A percentile compares a stretch with the other conserved stretches of the same genome.
These are phyloP conservation scores for Lordiphosa andalusiaca DNA, from an alignment of 2,888 invertebrate species.

Conservation along the genomic window DNA sequence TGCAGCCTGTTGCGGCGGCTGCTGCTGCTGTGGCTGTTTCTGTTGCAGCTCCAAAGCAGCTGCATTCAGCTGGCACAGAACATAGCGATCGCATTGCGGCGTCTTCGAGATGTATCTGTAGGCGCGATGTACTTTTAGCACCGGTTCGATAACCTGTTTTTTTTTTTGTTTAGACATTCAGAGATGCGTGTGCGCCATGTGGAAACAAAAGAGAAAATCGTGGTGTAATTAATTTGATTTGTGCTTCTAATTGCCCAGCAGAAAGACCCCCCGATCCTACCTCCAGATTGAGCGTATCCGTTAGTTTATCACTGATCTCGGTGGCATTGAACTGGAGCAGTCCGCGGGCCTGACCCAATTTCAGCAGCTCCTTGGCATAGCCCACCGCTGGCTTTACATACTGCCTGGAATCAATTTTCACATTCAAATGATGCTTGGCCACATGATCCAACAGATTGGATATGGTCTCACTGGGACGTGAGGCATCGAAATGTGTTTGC, in stretches of 20 bases:
- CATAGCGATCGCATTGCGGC: conserved; percentile 88
- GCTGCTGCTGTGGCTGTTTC: conserved; percentile 72
- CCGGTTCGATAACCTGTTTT: conserved; percentile 86
- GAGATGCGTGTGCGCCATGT: conserved; percentile 31
- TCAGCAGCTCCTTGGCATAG: conserved; percentile 87
- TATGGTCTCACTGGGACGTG: conserved; percentile 86
- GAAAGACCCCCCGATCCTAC: conserved; percentile 51
- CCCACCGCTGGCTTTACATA: conserved; percentile 89
- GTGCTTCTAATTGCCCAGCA: conserved; percentile 23
- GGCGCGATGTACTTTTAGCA: conserved; percentile 90
- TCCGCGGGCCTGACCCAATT: conserved; percentile 86
- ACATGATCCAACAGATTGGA: conserved; percentile 86
- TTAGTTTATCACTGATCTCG: conserved; percentile 87
- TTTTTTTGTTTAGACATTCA: conserved; percentile 23
- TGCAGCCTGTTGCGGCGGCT: conserved; percentile 67
- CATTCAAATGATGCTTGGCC: conserved; percentile 85
- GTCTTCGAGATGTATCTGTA: conserved; percentile 86
- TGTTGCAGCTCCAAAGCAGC: conserved; percentile 81
- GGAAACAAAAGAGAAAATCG: conserved; percentile 50
- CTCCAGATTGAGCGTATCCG: conserved; percentile 90
- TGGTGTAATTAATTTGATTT: conserved; percentile 67
- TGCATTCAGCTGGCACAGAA: conserved; percentile 89
- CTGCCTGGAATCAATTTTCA: conserved; percentile 86
- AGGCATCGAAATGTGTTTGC: conserved; percentile 85
- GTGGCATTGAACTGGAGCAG: conserved; percentile 85